phyloP scores from a whole-genome alignment of 2,797 vertebrate genomes.

The Gymnoscopelus braueri region DNA sequence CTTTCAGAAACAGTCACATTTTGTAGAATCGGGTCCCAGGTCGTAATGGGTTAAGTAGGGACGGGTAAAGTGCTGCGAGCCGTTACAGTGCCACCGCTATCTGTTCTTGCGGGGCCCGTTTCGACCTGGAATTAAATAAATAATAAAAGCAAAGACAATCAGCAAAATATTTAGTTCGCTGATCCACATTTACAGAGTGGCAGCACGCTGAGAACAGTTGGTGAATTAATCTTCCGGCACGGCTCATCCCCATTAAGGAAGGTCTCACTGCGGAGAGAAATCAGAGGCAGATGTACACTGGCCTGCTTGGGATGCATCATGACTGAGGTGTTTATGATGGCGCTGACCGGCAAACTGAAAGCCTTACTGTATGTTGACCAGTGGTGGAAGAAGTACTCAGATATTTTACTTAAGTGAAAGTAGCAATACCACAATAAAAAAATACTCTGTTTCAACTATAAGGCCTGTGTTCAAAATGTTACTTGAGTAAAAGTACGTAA shows the following conservation, averaged over 20 bases:
- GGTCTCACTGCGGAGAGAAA: conserved; percentile 25
- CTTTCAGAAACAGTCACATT: too few relatives aligned
- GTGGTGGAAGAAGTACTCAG: too few relatives aligned
- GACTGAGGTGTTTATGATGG: conserved; percentile 27
- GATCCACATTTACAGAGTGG: conserved; percentile 57
- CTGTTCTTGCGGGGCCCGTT: conserved; percentile 46
- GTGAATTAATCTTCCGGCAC: conserved; percentile 25
- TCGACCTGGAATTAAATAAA: conserved; percentile 55
- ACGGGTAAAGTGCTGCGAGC: conserved; percentile 44
- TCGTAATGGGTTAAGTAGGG: conserved; percentile 31
- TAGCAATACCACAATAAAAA: too few relatives aligned
- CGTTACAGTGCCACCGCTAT: conserved; percentile 13
- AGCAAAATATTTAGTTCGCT: conserved; percentile 57
- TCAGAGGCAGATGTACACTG: conserved; percentile 26
- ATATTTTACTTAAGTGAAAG: too few relatives aligned
- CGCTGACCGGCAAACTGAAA: too few relatives aligned
- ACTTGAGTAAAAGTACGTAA: too few relatives aligned
- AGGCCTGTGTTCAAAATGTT: too few relatives aligned
- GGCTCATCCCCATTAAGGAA: conserved; percentile 19
- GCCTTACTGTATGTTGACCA: too few relatives aligned
- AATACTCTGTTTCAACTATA: too few relatives aligned
- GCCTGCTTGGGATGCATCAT: conserved; percentile 42
- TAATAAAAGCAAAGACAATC: conserved; percentile 41
- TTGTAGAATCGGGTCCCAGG: too few relatives aligned
- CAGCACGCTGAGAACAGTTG: conserved; percentile 16